phyloP scores from a whole-genome alignment of 2,888 invertebrate genomes.

The Noctua fimbriata region DNA sequence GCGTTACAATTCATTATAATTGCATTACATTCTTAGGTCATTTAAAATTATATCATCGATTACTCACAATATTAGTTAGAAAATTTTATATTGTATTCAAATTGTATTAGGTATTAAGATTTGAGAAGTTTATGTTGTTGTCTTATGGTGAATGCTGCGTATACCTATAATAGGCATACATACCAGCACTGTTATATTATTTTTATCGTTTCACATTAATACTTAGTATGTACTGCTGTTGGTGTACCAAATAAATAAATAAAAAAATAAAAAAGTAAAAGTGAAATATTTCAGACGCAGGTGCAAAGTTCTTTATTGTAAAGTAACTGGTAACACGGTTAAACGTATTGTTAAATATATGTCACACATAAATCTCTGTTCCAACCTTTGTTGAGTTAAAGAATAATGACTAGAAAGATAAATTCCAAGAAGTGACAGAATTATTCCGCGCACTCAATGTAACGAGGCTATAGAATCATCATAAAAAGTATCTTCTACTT shows the following conservation, averaged over 20 bases:
- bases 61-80: background rate
- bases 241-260: too few relatives aligned
- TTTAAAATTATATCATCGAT: background rate
- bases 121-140: too few relatives aligned
- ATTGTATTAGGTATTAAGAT: too few relatives aligned
- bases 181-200: too few relatives aligned
- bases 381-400: slow-evolving; percentile 3
- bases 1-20: background rate
- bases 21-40: slow-evolving; percentile 7
- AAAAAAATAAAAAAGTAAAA: background rate
- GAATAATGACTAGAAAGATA: slow-evolving; percentile 5
- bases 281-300: slow-evolving; percentile 6
- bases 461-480: slow-evolving; percentile 36
- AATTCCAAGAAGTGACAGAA: background rate
- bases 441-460: slow-evolving; percentile 11
- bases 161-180: too few relatives aligned
- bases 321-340: slow-evolving; percentile 23
- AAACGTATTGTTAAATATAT: slow-evolving; percentile 13
- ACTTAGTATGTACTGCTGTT: too few relatives aligned
- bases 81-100: too few relatives aligned
- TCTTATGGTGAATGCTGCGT: too few relatives aligned
- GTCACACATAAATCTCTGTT: background rate
- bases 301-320: background rate
- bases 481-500: slow-evolving; percentile 11
- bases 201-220: too few relatives aligned